phyloP scores from a whole-genome alignment of 2,113 vertebrate genomes.

The Sphaerodactylus townsendi region DNA sequence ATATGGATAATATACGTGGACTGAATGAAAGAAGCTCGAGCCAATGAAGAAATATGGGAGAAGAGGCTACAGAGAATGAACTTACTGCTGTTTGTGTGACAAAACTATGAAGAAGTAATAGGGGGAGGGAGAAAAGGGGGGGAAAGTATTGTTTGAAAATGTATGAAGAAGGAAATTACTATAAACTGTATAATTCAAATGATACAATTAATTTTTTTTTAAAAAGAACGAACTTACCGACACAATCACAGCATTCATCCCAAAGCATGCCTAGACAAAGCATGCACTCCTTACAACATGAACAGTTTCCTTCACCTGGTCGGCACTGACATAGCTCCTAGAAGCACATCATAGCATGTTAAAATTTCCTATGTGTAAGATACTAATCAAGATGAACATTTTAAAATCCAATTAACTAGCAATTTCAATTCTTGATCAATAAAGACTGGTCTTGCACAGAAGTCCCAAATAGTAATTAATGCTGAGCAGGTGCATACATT shows the following conservation, averaged over 20 bases:
- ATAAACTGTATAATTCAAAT: no score
- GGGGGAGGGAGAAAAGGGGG: no score
- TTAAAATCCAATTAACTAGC: not conserved
- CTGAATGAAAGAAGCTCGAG: no score
- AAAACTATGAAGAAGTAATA: no score
- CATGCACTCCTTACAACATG: conserved; percentile 99
- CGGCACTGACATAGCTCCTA: conserved; percentile 98
- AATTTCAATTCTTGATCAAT: not conserved
- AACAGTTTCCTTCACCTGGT: conserved; percentile 94
- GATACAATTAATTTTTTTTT: no score
- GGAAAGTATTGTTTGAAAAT: no score
- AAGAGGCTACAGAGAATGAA: no score
- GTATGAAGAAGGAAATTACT: no score
- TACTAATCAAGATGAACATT: not conserved
- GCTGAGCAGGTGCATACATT: not conserved
- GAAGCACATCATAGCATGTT: conserved; percentile 42
- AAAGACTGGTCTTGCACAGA: not conserved
- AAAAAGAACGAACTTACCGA: conserved; percentile 85
- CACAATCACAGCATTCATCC: conserved; percentile 99
- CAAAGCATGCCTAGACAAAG: conserved; percentile 94
- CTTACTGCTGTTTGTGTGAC: no score
- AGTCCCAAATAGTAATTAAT: no score
- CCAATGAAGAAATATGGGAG: no score
- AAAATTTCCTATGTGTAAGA: conserved; percentile 14
- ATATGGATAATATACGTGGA: no score